Evolutionary conservation across 2,113 vertebrate genomes (phyloP).

Genomic region (Eupsittula cactorum): DNA sequence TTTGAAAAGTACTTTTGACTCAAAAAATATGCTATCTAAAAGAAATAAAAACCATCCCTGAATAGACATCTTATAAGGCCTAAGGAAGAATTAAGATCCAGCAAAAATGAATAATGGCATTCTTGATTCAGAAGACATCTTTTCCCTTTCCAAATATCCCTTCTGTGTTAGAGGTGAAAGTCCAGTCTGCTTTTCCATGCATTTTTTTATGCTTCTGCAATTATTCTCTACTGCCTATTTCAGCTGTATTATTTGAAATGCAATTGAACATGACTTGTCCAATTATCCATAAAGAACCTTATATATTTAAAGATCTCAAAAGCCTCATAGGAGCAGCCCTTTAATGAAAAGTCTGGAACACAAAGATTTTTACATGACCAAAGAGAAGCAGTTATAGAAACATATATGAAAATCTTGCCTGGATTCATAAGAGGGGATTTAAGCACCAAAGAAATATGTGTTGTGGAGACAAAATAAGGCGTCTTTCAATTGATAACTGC

Average conservation of each 20-base stretch:
- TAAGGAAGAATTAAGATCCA: neutral
- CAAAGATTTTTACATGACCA: neutral
- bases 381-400: neutral
- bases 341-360: neutral
- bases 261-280: neutral
- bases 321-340: neutral
- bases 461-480: neutral
- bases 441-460: neutral
- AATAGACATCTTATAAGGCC: neutral
- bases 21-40: rapidly evolving
- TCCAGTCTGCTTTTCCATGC: neutral
- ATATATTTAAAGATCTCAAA: neutral
- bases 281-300: neutral
- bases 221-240: neutral
- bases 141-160: neutral
- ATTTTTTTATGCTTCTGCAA: neutral
- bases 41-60: neutral
- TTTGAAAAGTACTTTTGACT: neutral
- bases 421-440: neutral
- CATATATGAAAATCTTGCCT: neutral
- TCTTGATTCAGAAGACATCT: neutral
- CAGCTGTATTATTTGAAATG: neutral
- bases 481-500: neutral
- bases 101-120: neutral
- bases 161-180: neutral